These are phyloP conservation scores for Kuschelorhynchus macadamiae DNA, from an alignment of 2,888 invertebrate genomes.

Conservation along the genomic window DNA sequence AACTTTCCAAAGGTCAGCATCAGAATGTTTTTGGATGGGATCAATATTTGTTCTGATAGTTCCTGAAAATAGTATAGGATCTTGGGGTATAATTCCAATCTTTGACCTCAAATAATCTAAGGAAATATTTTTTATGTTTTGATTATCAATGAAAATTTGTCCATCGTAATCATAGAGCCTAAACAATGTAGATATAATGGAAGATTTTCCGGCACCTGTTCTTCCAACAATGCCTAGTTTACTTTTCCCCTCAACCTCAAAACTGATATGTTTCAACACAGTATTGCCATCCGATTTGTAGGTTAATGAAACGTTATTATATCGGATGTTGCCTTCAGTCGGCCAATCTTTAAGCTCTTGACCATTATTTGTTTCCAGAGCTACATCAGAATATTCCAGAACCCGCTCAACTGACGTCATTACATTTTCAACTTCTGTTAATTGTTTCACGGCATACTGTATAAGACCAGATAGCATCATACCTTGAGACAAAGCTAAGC, in stretches of 20 bases:
- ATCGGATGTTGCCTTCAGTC: constrained; percentile 76
- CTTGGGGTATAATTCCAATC: constrained; percentile 88
- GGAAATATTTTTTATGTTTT: constrained; percentile 79
- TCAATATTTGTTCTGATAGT: constrained; percentile 91
- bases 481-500: constrained; percentile 66
- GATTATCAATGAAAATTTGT: constrained; percentile 83
- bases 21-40: constrained; percentile 86
- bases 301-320: constrained; percentile 77
- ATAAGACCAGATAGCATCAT: constrained; percentile 71
- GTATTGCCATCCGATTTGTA: constrained; percentile 80
- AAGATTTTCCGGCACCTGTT: constrained; percentile 87
- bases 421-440: constrained; percentile 74
- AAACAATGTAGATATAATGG: constrained; percentile 82
- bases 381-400: constrained; percentile 82
- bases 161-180: constrained; percentile 85
- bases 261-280: constrained; percentile 69
- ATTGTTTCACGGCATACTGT: constrained; percentile 85
- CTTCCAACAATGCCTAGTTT: constrained; percentile 85
- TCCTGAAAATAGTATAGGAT: constrained; percentile 88
- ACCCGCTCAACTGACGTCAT: constrained; percentile 94
- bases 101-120: constrained; percentile 81
- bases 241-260: constrained; percentile 77
- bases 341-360: constrained; percentile 75
- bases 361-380: constrained; percentile 70
- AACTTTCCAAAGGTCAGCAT: constrained; percentile 85